Percentiles rank a stretch among this genome's conserved stretches.
Evolutionary conservation across 2,888 invertebrate species (phyloP).

Genomic region (Chrysomela aeneicollis): DNA sequence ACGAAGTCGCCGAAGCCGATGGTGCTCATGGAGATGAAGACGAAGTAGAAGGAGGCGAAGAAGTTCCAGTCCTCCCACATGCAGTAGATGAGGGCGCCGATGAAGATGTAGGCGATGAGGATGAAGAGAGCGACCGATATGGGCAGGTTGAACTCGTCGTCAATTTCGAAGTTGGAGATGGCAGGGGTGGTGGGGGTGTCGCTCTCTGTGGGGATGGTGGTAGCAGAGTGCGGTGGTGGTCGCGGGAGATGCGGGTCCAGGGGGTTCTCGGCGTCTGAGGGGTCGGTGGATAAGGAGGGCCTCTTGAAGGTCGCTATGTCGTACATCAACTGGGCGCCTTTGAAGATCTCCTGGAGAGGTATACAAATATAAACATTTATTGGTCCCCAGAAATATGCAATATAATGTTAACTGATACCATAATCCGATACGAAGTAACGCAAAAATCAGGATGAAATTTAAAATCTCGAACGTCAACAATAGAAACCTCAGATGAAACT

Average conservation of each 20-base stretch:
- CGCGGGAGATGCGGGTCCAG: slow-evolving; percentile 1
- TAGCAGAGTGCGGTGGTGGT: slow-evolving; percentile 2
- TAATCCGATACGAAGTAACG: too few species aligned
- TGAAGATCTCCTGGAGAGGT: slow-evolving; percentile 77
- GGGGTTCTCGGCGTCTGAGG: slow-evolving; percentile 37
- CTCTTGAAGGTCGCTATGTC: slow-evolving; percentile 79
- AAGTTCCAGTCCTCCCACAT: slow-evolving; percentile 87
- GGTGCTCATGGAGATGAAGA: slow-evolving; percentile 96
- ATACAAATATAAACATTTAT: slow-evolving; percentile 19
- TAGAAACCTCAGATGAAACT: too few species aligned
- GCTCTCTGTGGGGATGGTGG: slow-evolving; percentile 43
- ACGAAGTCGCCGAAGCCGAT: slow-evolving; percentile 96
- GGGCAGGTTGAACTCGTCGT: slow-evolving; percentile 94
- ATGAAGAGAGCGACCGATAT: slow-evolving; percentile 88
- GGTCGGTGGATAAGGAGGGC: slow-evolving; percentile 64
- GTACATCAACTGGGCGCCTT: slow-evolving; percentile 82
- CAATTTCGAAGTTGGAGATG: slow-evolving; percentile 79
- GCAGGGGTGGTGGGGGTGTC: slow-evolving; percentile 81
- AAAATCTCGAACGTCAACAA: too few species aligned
- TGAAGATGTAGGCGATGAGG: slow-evolving; percentile 83
- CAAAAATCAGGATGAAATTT: too few species aligned
- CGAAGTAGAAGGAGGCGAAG: slow-evolving; percentile 94
- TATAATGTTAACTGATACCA: too few species aligned
- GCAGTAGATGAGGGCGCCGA: slow-evolving; percentile 84
- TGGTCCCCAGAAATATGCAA: too few species aligned